Base-by-base conservation (phyloP, 1,140 invertebrate species). In the Schlechtendalia chinensis region DNA sequence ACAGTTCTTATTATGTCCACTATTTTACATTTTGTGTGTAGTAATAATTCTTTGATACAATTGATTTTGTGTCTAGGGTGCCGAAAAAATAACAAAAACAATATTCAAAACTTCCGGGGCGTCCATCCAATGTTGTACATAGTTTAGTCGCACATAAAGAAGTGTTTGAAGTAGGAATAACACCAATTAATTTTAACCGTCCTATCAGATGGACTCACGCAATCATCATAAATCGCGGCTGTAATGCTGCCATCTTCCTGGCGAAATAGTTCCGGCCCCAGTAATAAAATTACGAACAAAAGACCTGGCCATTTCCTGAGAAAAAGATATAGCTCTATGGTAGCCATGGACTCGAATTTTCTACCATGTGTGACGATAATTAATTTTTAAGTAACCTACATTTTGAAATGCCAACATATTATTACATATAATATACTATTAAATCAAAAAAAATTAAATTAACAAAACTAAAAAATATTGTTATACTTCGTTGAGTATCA, bases 181-280 rank as follows among this genome's bases (percentile, higher is more conserved):
- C 56, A 58, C 53, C 74, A 77, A 77, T 77, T 77, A 77, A 77
- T 77, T 77, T 77, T 59, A 77, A 19, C 39, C n/a, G 11, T 16
- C 74, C 74, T 77, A 77, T 77, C 74, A 77, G 74, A 77, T 77
- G 74, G 74, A 77, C 74, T 77, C 74, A 77, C 74, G 74, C 74
- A 77, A 77, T 77, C 74, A 77, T 59, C 74, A 77, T 77, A 77
- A 77, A 77, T 77, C 56, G 56, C 56, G 56, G 19, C 32, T n/a
- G 56, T 77, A 77, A 77, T 77, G 74, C 19, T 77, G 56, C 74
- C 71, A 58, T 77, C 74, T 77, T 77, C 74, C 56, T 27, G 29
- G 74, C 32, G n/a, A 77, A 77, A 77, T 77, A 59, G 74, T 77
- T 77, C 74, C 74, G 74, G 74, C 74, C 74, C 3, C 53, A 17